Evolutionary conservation across 2,797 vertebrate species (phyloP), one percentile per base, ranked within the genome.

Genomic region (Nothura maculosa): DNA sequence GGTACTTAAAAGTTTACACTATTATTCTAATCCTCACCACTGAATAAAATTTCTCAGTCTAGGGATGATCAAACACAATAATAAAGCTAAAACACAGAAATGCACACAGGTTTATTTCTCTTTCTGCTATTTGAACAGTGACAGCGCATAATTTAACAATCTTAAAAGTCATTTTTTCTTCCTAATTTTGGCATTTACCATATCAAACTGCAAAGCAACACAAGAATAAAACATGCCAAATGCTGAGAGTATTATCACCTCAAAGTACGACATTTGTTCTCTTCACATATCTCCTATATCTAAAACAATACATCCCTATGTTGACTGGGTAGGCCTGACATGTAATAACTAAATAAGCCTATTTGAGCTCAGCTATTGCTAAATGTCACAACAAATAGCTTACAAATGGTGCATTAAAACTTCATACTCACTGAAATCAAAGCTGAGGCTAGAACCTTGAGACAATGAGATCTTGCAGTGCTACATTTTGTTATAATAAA

Each of bases 331-430:
- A 87, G 21, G 22, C 9, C 32, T 67, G 18, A 81, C 48, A 77
- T 0, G 0, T 6, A 54, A 87, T 34, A 82, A 36, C 10, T 61
- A 63, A 86, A 74, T 22, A 66, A 64, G 40, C 6, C 90, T 36
- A 69, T 9, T 42, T 68, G 18, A 86, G 50, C 15, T 47, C 81
- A 84, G 25, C 12, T 45, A 61, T 82, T 77, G 57, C 12, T 68
- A 75, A 80, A 93, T 90, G 18, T 9, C n/a, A 57, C 28, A 78
- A 69, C 9, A 73, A 79, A 72, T 25, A 90, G 19, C 24, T 79
- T 68, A 18, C 13, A 87, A 92, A 75, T 68, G 2, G 6, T 34
- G 3, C 38, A 68, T 27, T 25, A 74, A 7, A 67, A 24, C 19
- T 85, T 77, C 47, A 58, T 12, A 24, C 13, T 58, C 62, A 8